Evolutionary conservation across 2,888 invertebrate genomes (phyloP), one percentile per base, ranked within the genome.

Genomic region (Dasypolia templi): DNA sequence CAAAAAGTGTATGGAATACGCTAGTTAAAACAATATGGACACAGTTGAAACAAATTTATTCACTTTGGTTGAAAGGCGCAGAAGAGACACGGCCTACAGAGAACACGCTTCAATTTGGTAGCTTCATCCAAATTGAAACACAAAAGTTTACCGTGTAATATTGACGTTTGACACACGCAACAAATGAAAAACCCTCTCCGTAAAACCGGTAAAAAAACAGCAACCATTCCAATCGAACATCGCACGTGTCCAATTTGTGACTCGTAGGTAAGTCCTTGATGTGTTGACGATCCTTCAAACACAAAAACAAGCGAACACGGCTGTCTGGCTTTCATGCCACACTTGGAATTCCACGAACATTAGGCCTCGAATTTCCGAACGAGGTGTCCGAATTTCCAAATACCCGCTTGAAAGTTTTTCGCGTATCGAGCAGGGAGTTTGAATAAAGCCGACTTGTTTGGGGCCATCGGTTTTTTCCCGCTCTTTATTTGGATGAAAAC

Each of bases 401-500:
- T 79, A 77, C 46, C 62, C 68, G 65, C 35, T 64, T 29, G 42
- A 35, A 72, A 76, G 35, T 58, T 78, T 81, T 77, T 71, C 72
- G 46, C 65, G 64, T 74, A 78, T 81, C 63, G 75, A 71, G 74
- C 59, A 53, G 56, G 26, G 32, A 61, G 68, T 82, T 66, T 55
- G 69, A 63, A 79, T 81, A 59, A 62, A 75, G 46, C 62, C 68
- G 55, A 72, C 69, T 79, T 69, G 66, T 84, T 75, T 71, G 51
- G 58, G 70, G 61, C 49, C 55, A 62, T 75, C 70, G 59, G 39
- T 9, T 80, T 78, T 85, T 82, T 72, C 58, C 55, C 56, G 53
- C 58, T 77, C 67, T 76, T 74, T 84, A 73, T 85, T 85, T 74
- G 55, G 29, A 69, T 42, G 72, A 61, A 82, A 82, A 83, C 82